Base-by-base conservation (phyloP, 2,797 vertebrate genomes). In the Podargus strigoides region DNA sequence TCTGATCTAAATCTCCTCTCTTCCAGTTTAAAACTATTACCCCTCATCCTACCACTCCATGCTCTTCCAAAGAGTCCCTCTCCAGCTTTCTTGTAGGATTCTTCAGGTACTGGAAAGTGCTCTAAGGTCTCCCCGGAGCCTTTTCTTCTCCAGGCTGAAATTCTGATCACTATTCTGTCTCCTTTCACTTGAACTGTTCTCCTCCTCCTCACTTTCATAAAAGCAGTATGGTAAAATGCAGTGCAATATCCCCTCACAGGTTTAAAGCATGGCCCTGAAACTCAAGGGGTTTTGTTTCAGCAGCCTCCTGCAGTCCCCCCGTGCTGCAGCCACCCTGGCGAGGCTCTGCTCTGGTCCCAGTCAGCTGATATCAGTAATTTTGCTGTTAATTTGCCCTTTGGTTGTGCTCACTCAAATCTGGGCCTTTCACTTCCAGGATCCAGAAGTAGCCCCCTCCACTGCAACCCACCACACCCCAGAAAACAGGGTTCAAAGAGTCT, bases 251-350 rank as follows among this genome's bases (percentile, higher is more conserved):
- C 11, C 47, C 21, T 37, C 7, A 7, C 14, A 55, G 42, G 42
- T 52, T 58, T 55, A 80, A 47, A 60, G 27, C 74, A n/a, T 0
- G 2, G 46, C 39, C 34, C 73, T 44, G 58, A 70, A 69, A 32
- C 19, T 32, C 9, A n/a, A 7, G 6, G 23, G 34, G 5, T 5
- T 60, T 66, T 66, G 21, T 46, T 44, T 50, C n/a, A 10, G 49
- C 59, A 80, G 52, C 21, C 6, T 47, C 49, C 49, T 50, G 49
- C 14, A 24, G 24, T 16, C 26, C 47, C 47, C 49, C 26, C 23
- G 14, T 50, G 14, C 49, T 27, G 0, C 10, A 34, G 44, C 2
- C 1, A 10, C 22, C 2, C 0, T 7, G 24, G 36, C 3, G 1
- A 73, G n/a, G 42, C 39, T 73, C 60, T 41, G 69, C 34, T 67